Base-by-base conservation (phyloP, 2,113 vertebrate species). In the Cervus canadensis region DNA sequence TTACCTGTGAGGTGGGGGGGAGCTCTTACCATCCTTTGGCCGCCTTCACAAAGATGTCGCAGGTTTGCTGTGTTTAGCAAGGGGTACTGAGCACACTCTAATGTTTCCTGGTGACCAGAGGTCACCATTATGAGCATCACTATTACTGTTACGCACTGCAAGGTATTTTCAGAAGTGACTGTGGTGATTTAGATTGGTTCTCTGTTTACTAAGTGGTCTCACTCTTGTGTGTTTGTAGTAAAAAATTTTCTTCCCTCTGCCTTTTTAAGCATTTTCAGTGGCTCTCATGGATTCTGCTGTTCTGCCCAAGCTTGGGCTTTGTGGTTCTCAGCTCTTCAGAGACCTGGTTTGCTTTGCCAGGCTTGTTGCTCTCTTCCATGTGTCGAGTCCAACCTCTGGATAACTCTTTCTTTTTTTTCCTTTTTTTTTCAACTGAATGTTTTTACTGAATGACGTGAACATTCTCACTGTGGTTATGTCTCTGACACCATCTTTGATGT, bases 1-100 rank as follows among this genome's bases (percentile, higher is more conserved):
- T 0, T 12, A 26, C 2, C 40, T 30, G 1, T 10, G 57, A 40
- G 6, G 3, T 16, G 3, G 23, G 2, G 21, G 67, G 4, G 23
- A 40, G 15, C 15, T 43, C 25, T 25, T 1, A 11, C 25, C 7
- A 0, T 9, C 11, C 54, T 57, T 30, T 16, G 59, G 28, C 50
- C 0, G 0, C 21, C 40, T 57, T 33, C 54, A 17, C 19, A 23
- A 33, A 23, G 60, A 17, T 43, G 2, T 9, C 0, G 1, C 17
- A 1, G 8, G 9, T 30, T 8, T 52, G 43, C 67, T 40, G 45
- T 4, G n/a, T 19, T 57, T 10, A n/a, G 4, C 6, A 0, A 26
- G 48, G 23, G 45, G 2, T 4, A 0, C 14, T n/a, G 26, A 50
- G 81, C 45, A 48, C n/a, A 36, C 36, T 6, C 9, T 2, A 1